Base-by-base conservation (phyloP, 2,113 vertebrate species). In the Pseudonaja textilis region DNA sequence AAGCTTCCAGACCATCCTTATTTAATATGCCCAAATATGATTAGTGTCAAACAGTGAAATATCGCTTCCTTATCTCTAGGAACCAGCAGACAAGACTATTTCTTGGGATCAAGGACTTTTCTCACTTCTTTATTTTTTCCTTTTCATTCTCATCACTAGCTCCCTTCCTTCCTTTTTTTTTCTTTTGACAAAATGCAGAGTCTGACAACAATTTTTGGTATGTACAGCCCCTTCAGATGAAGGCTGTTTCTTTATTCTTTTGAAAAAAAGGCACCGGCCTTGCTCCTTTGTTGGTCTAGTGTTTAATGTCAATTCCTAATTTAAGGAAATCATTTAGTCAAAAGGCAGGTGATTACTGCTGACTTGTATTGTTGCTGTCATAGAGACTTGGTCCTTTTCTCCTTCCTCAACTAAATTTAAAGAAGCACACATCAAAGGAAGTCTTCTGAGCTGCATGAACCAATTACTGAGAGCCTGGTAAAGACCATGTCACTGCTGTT, bases 31-130 rank as follows among this genome's bases (percentile, higher is more conserved):
- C 97, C 97, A 96, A 98, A 98, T 97, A 97, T 97, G 98, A 98
- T 98, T 98, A 98, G 97, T 97, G 97, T 97, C 97, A 97, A 96
- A 94, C 97, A 98, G 97, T 97, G 97, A 98, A 98, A 98, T 98
- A 97, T 97, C 96, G 55, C 95, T 96, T 54, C 95, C 98, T 98
- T 99, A 99, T 99, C 98, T 96, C 95, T 45, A 85, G 96, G 93
- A 96, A 92, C 96, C 98, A 98, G 98, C 97, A 96, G 96, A 98
- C 96, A 95, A 97, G 96, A 96, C 96, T 90, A 96, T 97, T 98
- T 97, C 88, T 96, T 96, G 95, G 96, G 95, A 97, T 97, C 94
- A 92, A 56, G n/a, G 89, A 91, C 26, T 93, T 95, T 93, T 92
- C 85, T 54, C 20, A 81, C 74, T 39, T 52, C 50, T 69, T 45